Evolutionary conservation across 1,140 invertebrate species (phyloP), one percentile per base, ranked within the genome.

Genomic region (Aphaenogaster ashmeadi): DNA sequence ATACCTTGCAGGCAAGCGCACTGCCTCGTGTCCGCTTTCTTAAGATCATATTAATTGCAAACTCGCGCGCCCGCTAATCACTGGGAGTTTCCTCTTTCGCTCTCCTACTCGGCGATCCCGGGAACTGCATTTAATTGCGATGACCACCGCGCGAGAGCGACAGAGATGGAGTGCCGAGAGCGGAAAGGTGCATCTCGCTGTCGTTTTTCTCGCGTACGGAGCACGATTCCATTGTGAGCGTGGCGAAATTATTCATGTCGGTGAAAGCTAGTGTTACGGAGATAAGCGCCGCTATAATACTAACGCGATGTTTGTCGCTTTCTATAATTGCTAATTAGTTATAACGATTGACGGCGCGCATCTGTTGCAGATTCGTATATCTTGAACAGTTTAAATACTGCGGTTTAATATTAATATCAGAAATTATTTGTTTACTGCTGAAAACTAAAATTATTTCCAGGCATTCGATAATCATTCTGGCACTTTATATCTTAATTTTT

Each of bases 241-340:
- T 44, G 52, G 86, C 69, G 79, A 64, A 89, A 75, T 80, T 71
- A 60, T 69, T 69, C 62, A 50, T 33, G 52, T 21, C 69, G 78
- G 88, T 80, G 88, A 89, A 89, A 89, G 88, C 80, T 36, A 27
- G 9, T 21, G 33, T n/a, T 69, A 21, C 80, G 38, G 27, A 36
- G 80, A 74, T 84, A 84, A 75, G 13, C 67, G 47, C 67, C 71
- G 50, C n/a, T 21, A 27, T 27, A 27, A 27, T 27, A 27, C 60
- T 41, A 52, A 69, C 47, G 52, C 58, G 74, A 86, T 88, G 74
- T 36, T 54, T 79, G 86, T 89, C 87, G 81, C 50, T 47, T 38
- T 69, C 67, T 56, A 52, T 85, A 54, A 89, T 87, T 86, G 50
- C 85, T 80, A 89, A 89, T 89, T 86, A 80, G 54, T 75, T 6